Percentiles rank a stretch among this genome's conserved stretches.
phyloP scores from a whole-genome alignment of 2,797 vertebrate genomes.

The Phyllotis vaccarum region DNA sequence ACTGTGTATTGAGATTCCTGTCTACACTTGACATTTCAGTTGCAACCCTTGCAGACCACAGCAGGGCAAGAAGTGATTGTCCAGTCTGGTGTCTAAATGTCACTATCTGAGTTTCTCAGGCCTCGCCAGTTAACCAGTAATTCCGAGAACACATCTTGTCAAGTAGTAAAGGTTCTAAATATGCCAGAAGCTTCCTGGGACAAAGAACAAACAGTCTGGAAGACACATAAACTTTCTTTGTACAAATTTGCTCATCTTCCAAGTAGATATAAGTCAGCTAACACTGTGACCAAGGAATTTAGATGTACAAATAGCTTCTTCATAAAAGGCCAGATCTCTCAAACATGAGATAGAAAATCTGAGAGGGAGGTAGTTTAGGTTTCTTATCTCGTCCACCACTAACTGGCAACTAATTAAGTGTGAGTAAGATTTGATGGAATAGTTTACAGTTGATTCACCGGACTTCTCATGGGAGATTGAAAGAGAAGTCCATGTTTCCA shows the following conservation, averaged over 20 bases:
- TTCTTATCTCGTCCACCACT: not conserved
- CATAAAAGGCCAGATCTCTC: not conserved
- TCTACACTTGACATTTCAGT: conserved; percentile 26
- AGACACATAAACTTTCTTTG: not conserved
- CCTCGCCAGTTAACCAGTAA: not conserved
- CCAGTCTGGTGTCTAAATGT: not conserved
- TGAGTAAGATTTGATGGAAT: not conserved
- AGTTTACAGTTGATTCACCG: not conserved
- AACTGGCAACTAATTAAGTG: not conserved
- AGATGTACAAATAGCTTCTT: conserved; percentile 22
- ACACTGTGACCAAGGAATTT: not conserved
- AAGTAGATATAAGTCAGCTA: conserved; percentile 2
- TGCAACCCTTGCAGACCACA: not conserved
- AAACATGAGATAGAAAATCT: not conserved
- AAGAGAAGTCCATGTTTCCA: not conserved
- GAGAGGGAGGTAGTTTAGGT: not conserved
- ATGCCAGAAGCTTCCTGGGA: not conserved
- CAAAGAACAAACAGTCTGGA: conserved; percentile 36
- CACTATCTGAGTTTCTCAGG: conserved; percentile 3
- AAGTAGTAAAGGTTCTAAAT: not conserved
- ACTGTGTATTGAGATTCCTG: not conserved
- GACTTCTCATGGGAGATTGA: conserved; percentile 17
- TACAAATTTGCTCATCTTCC: conserved; percentile 8
- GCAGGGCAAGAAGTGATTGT: conserved; percentile 22
- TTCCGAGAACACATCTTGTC: not conserved